Evolutionary conservation across 2,113 vertebrate species (phyloP).

Genomic region (Solea senegalensis): DNA sequence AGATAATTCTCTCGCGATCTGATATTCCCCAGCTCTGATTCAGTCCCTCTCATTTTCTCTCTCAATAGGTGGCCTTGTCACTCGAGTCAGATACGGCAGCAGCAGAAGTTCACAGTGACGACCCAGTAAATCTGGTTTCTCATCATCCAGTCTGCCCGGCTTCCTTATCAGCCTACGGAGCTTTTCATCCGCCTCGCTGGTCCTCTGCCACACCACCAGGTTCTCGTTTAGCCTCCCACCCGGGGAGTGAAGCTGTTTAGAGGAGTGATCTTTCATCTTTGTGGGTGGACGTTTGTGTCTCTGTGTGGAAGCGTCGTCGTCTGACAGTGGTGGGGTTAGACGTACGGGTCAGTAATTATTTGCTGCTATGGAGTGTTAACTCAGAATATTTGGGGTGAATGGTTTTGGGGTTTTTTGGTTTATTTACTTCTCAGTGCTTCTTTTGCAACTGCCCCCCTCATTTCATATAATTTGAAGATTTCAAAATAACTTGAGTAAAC

Average conservation of each 20-base stretch:
- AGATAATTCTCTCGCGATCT: not conserved
- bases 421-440: not conserved
- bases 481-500: constrained; percentile 22
- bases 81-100: constrained; percentile 4
- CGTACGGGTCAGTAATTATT: not conserved
- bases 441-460: not conserved
- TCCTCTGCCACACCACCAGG: constrained; percentile 62
- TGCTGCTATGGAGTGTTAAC: not conserved
- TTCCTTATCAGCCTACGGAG: constrained; percentile 75
- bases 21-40: constrained; percentile 23
- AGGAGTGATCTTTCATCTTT: constrained; percentile 66
- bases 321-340: constrained; percentile 25
- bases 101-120: constrained; percentile 2
- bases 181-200: constrained; percentile 73
- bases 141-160: constrained; percentile 65
- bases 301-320: constrained; percentile 38
- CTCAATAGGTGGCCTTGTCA: constrained; percentile 35
- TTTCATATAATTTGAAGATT: constrained; percentile 22
- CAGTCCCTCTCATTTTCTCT: constrained; percentile 19
- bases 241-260: constrained; percentile 55
- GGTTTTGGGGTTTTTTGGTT: not conserved
- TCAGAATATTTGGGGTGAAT: not conserved
- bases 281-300: constrained; percentile 56
- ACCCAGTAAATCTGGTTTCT: constrained; percentile 59
- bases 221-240: constrained; percentile 68